Conservation (phyloP, 2,113 vertebrate genomes). For the Cottus gobio region DNA sequence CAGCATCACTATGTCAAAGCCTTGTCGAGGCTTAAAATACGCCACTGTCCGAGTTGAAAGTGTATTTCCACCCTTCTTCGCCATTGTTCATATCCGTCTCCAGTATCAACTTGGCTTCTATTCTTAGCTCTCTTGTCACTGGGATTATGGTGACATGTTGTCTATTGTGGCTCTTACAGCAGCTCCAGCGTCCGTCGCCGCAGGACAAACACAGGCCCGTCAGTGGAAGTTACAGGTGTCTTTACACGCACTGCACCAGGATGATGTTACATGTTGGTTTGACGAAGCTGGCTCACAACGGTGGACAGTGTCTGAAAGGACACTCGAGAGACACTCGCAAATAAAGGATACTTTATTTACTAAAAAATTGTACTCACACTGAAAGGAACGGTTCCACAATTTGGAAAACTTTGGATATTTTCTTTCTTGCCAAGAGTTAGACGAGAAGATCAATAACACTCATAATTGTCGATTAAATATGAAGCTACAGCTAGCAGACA, state of each 20-base stretch:
- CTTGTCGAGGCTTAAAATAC: constrained; percentile 67
- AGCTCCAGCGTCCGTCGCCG: constrained; percentile 63
- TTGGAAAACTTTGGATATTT: neutral
- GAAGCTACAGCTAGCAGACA: too few species aligned
- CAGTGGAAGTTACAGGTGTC: constrained; percentile 46
- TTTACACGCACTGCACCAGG: constrained; percentile 43
- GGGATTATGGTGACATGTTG: constrained; percentile 74
- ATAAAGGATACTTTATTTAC: neutral
- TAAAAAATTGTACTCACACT: neutral
- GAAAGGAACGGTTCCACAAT: neutral
- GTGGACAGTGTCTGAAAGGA: neutral
- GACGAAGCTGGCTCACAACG: constrained; percentile 14
- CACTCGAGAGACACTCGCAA: neutral
- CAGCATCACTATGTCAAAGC: constrained; percentile 66
- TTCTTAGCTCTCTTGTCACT: constrained; percentile 75
- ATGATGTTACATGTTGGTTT: constrained; percentile 32
- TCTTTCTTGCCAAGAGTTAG: neutral
- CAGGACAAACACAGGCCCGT: constrained; percentile 49
- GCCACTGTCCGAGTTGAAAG: constrained; percentile 51
- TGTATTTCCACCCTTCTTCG: constrained; percentile 34
- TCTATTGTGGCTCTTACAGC: constrained; percentile 65
- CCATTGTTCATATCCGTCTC: constrained; percentile 68
- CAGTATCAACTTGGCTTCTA: constrained; percentile 75
- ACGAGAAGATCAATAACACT: neutral
- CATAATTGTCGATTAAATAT: neutral